These are phyloP conservation scores for Glaucidium brasilianum DNA, from an alignment of 2,113 vertebrate genomes.

Conservation along the genomic window DNA sequence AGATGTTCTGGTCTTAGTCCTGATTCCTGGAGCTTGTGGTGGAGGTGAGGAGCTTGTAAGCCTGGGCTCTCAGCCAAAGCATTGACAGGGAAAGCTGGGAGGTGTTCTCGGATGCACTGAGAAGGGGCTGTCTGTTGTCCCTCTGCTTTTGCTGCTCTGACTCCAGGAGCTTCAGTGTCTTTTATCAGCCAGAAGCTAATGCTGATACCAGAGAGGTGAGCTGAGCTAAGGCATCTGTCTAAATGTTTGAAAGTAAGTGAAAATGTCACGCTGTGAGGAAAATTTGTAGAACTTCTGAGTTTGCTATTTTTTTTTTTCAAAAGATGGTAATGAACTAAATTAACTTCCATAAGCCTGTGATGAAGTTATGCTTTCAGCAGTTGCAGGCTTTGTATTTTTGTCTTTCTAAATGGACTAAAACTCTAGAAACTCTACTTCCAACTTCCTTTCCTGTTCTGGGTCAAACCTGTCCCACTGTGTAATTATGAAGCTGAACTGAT, in stretches of 20 bases:
- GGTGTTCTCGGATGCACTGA: accelerated
- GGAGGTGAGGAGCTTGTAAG: accelerated
- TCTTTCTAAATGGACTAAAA: background rate
- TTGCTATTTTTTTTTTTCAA: background rate
- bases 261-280: background rate
- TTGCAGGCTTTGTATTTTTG: background rate
- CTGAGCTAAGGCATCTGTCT: background rate
- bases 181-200: background rate
- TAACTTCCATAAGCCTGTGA: background rate
- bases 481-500: background rate
- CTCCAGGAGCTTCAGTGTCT: background rate
- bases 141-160: background rate
- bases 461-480: background rate
- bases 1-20: no score
- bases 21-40: no score
- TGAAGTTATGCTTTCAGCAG: background rate
- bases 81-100: accelerated
- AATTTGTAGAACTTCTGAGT: background rate
- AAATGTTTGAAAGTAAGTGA: background rate
- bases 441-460: background rate
- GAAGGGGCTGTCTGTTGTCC: background rate
- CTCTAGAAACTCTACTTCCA: background rate
- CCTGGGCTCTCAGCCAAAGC: accelerated
- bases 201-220: background rate
- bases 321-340: background rate